Evolutionary conservation across 2,797 vertebrate species (phyloP).

Genomic region (Poecilia picta): DNA sequence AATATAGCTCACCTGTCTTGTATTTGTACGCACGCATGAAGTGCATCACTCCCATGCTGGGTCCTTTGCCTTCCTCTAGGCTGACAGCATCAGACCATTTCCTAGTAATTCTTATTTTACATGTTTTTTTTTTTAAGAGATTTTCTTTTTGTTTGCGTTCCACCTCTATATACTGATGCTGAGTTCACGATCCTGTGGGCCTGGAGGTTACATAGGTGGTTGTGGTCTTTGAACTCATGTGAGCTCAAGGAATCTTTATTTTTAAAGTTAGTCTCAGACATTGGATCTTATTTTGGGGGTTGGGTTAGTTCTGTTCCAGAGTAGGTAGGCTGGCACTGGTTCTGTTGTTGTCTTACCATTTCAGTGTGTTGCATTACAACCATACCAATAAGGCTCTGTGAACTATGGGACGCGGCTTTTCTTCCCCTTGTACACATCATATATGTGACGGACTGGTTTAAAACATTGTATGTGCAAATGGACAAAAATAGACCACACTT

Average conservation of each 20-base stretch:
- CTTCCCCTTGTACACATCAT: neutral
- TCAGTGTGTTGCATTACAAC: constrained; percentile 6
- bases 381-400: constrained; percentile 8
- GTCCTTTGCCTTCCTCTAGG: constrained; percentile 37
- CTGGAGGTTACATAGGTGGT: neutral
- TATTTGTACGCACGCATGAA: neutral
- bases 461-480: neutral
- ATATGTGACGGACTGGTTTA: neutral
- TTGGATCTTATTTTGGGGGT: constrained; percentile 11
- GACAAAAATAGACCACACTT: neutral
- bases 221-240: constrained; percentile 30
- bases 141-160: neutral
- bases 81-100: constrained; percentile 55
- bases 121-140: constrained; percentile 29
- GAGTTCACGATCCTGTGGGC: neutral
- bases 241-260: constrained; percentile 30
- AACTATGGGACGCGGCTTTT: neutral
- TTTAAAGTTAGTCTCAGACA: constrained; percentile 40
- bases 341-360: constrained; percentile 45
- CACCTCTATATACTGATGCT: neutral
- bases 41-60: constrained; percentile 21
- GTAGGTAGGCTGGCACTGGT: constrained; percentile 14
- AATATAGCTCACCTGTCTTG: constrained; percentile 35
- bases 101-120: constrained; percentile 48
- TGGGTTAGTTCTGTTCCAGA: neutral